These are phyloP conservation scores for Triops cancriformis DNA, from an alignment of 1,140 invertebrate genomes.

Conservation along the genomic window DNA sequence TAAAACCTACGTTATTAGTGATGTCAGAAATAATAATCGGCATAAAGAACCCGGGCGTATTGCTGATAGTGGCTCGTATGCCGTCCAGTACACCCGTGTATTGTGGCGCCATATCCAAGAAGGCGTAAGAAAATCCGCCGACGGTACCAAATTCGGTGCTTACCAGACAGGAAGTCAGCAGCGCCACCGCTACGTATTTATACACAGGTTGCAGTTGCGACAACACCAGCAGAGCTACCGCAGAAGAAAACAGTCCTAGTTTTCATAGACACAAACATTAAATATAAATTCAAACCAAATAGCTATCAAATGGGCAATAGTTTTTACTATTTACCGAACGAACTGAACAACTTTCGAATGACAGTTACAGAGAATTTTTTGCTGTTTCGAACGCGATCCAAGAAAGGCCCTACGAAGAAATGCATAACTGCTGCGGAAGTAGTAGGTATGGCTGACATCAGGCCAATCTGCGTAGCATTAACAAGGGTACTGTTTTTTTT, in stretches of 20 bases:
- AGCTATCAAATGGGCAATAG: background rate
- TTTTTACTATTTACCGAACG: conserved; percentile 31
- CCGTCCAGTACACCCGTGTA: conserved; percentile 38
- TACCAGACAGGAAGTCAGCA: conserved; percentile 30
- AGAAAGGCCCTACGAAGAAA: conserved; percentile 31
- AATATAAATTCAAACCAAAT: background rate
- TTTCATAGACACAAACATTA: conserved; percentile 18
- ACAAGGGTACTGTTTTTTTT: too few relatives aligned
- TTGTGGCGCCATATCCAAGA: conserved; percentile 35
- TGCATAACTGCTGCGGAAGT: conserved; percentile 36
- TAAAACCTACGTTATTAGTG: conserved; percentile 31
- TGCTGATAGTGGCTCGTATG: conserved; percentile 37
- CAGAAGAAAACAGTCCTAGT: conserved; percentile 31
- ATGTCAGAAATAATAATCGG: conserved; percentile 32
- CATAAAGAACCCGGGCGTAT: conserved; percentile 35
- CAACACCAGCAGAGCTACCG: conserved; percentile 27
- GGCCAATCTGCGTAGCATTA: conserved; percentile 43
- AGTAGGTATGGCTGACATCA: conserved; percentile 50
- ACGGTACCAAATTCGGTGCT: conserved; percentile 33
- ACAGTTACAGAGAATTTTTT: conserved; percentile 30
- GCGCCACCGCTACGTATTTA: conserved; percentile 29
- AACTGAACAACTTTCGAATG: conserved; percentile 35
- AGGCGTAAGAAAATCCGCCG: conserved; percentile 35
- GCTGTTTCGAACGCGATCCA: conserved; percentile 32
- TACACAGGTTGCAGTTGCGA: conserved; percentile 29